Conservation (phyloP, 2,113 vertebrate species). For the Hypocryptadius cinnamomeus region DNA sequence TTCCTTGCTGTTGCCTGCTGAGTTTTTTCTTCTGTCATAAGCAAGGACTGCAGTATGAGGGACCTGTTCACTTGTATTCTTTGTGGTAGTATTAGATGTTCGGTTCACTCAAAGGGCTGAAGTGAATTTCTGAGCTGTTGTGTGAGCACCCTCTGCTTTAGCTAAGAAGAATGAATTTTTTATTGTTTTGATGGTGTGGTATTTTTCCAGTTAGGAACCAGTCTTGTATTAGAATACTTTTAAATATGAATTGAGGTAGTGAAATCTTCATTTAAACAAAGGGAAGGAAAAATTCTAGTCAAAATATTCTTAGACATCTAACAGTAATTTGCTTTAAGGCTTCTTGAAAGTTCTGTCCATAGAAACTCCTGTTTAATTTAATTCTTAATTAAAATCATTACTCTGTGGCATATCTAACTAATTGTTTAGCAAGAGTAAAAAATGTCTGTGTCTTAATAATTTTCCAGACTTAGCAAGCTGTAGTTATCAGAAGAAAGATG, state of each 20-base stretch:
- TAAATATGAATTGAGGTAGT: neutral
- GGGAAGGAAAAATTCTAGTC: neutral
- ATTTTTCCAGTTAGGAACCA: neutral
- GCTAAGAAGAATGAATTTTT: neutral
- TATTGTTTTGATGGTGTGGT: neutral
- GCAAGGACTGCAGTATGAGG: neutral
- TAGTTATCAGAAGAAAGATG: slow-evolving; percentile 14
- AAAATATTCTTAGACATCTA: neutral
- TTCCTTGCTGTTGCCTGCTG: neutral
- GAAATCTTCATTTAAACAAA: neutral
- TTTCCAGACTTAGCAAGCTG: slow-evolving; percentile 15
- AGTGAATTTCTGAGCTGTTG: neutral
- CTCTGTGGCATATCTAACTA: neutral
- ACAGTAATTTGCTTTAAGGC: neutral
- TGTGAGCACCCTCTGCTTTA: neutral
- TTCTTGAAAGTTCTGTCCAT: neutral
- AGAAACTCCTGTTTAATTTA: neutral
- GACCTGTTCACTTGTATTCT: neutral
- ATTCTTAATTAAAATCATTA: slow-evolving; percentile 31
- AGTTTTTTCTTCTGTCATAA: neutral
- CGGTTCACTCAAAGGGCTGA: neutral
- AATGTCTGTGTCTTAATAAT: slow-evolving; percentile 25
- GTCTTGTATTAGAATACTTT: neutral
- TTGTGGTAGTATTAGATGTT: neutral
- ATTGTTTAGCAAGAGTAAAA: slow-evolving; percentile 4